Evolutionary conservation across 35 echinoderm and acorn worm genomes (phyloP), one percentile per base, ranked within the genome.

Genomic region (Hemicentrotus pulcherrimus): DNA sequence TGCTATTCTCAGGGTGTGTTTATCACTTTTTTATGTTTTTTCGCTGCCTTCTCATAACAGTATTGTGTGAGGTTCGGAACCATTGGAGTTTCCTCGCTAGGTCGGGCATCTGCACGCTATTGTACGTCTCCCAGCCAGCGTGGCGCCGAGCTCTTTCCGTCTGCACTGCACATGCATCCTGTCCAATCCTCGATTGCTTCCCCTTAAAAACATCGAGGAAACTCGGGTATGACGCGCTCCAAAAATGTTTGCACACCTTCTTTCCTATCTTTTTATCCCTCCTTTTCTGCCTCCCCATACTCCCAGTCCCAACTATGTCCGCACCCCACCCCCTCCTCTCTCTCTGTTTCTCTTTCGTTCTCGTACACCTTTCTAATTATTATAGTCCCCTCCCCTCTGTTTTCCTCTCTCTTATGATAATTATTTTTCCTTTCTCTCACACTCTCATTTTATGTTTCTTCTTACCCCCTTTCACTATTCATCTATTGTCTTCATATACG

Each of bases 161-260:
- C 32, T 31, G 31, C 88, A 90, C 31, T 47, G 15, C 88, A 28
- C 30, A 24, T 18, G 88, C 88, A 45, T 90, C 88, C 88, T 33
- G 88, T 47, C 88, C 12, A 16, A 30, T 32, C 88, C 46, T 33
- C 88, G 32, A 90, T 90, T 90, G 88, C 88, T 90, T 90, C 88
- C 88, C 88, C 46, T 47, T 14, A 90, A 8, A 90, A 90, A 90
- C 88, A 90, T 32, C 88, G 88, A 15, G 65, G 65, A 78, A 78
- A 78, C 65, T 78, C 24, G 65, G 65, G 65, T 78, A 78, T 78
- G 65, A 78, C 65, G 65, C 65, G 65, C 19, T 78, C 6, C 7
- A 59, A 59, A 59, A 59, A 2, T 28, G 18, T 78, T 78, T 18
- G 65, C 18, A 78, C 65, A 78, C 65, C 65, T 78, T 78, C 50